Conservation (phyloP, 2,797 vertebrate genomes). For the Parauchenoglanis ngamensis region DNA sequence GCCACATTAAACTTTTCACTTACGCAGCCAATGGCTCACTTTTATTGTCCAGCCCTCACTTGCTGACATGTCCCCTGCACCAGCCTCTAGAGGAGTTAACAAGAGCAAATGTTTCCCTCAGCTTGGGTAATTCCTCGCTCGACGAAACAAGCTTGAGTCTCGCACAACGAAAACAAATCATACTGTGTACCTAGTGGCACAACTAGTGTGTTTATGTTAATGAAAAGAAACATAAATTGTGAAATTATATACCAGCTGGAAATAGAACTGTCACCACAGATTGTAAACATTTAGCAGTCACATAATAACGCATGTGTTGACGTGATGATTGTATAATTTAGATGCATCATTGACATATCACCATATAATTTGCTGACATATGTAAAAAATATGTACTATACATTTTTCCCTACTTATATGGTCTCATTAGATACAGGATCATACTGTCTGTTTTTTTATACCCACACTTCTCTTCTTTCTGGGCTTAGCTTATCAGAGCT, state of each 20-base stretch:
- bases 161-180: slow-evolving; percentile 33
- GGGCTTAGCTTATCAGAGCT: slow-evolving; percentile 40
- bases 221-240: slow-evolving; percentile 29
- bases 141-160: not conserved
- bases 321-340: slow-evolving; percentile 10
- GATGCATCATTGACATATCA: not conserved
- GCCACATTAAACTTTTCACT: slow-evolving; percentile 79
- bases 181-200: not conserved
- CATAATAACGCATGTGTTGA: slow-evolving; percentile 18
- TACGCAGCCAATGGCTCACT: slow-evolving; percentile 72
- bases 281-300: not conserved
- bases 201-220: slow-evolving; percentile 19
- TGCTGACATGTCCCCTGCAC: slow-evolving; percentile 71
- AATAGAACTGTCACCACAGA: slow-evolving; percentile 15
- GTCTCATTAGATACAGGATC: not conserved
- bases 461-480: slow-evolving; percentile 36
- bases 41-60: slow-evolving; percentile 69
- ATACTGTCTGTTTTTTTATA: slow-evolving; percentile 30
- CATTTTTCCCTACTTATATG: not conserved
- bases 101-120: slow-evolving; percentile 73
- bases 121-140: slow-evolving; percentile 68
- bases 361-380: not conserved
- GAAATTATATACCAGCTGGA: slow-evolving; percentile 5
- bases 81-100: slow-evolving; percentile 68
- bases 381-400: not conserved